phyloP scores from a whole-genome alignment of 1,140 invertebrate species.

The Pseudomyrmex concolor region DNA sequence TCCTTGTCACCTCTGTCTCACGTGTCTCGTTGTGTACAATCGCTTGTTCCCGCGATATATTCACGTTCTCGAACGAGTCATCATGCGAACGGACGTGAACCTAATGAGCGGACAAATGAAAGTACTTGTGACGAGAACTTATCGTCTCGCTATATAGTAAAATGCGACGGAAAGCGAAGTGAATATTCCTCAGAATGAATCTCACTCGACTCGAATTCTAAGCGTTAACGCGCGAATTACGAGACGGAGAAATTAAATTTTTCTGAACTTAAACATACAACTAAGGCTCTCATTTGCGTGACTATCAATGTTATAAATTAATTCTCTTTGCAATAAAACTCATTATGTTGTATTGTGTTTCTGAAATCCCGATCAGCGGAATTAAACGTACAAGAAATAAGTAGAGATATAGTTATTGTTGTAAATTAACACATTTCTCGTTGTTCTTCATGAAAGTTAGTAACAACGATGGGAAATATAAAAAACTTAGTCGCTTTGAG shows the following conservation, averaged over 20 bases:
- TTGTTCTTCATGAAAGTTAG: neutral
- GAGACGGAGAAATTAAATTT: neutral
- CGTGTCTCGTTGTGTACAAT: neutral
- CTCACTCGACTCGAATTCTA: neutral
- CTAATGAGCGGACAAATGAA: slow-evolving; percentile 43
- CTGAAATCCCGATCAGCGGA: too few species aligned
- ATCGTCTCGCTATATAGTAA: slow-evolving; percentile 6
- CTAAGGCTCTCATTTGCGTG: too few species aligned
- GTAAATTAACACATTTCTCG: neutral
- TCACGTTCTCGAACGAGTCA: slow-evolving; percentile 9
- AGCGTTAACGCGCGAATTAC: neutral
- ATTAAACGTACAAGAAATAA: too few species aligned
- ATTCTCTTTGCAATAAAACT: too few species aligned
- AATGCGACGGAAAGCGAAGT: slow-evolving; percentile 8
- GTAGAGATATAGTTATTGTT: neutral
- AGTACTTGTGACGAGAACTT: slow-evolving; percentile 7
- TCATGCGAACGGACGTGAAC: slow-evolving; percentile 37
- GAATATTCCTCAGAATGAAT: neutral
- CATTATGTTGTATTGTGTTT: too few species aligned
- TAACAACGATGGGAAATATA: too few species aligned
- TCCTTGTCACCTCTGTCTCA: slow-evolving; percentile 1
- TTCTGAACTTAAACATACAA: too few species aligned
- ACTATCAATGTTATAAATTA: too few species aligned
- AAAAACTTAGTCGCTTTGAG: neutral
- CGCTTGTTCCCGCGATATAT: slow-evolving; percentile 14